Evolutionary conservation across 1,140 invertebrate species (phyloP).

Genomic region (Hyposmocoma kahamanoa): DNA sequence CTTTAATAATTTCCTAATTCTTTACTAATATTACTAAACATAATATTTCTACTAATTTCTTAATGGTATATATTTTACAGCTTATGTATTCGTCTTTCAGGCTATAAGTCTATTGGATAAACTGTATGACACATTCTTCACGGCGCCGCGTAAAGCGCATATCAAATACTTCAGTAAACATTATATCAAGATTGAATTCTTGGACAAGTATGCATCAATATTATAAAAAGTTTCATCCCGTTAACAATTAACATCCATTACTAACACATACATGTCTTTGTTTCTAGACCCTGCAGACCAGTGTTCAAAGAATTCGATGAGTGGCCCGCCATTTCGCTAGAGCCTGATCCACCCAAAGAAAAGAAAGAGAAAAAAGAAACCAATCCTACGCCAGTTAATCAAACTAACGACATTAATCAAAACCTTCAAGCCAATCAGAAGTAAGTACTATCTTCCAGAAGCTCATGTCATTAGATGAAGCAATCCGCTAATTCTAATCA

Average conservation of each 20-base stretch:
- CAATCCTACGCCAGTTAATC: slow-evolving; percentile 23
- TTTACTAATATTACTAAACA: too few species aligned
- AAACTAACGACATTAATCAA: slow-evolving; percentile 19
- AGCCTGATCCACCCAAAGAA: slow-evolving; percentile 55
- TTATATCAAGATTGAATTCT: slow-evolving; percentile 72
- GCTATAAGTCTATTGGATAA: slow-evolving; percentile 71
- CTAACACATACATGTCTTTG: not conserved
- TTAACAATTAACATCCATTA: not conserved
- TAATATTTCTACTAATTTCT: too few species aligned
- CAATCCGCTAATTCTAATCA: not conserved
- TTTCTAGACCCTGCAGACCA: slow-evolving; percentile 56
- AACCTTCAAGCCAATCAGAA: slow-evolving; percentile 22
- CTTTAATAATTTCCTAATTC: too few species aligned
- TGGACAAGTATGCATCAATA: slow-evolving; percentile 66
- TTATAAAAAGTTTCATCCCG: slow-evolving; percentile 9
- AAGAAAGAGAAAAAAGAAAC: slow-evolving; percentile 49
- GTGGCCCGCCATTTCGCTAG: slow-evolving; percentile 61
- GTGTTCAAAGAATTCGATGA: slow-evolving; percentile 67
- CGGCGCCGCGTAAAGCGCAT: slow-evolving; percentile 57
- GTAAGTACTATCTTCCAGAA: slow-evolving; percentile 20
- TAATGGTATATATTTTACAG: slow-evolving; percentile 52
- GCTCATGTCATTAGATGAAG: not conserved
- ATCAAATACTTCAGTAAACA: slow-evolving; percentile 64
- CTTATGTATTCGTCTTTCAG: slow-evolving; percentile 68
- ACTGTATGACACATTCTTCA: slow-evolving; percentile 70